Conservation (phyloP, 1,140 invertebrate species). For the Aphelinus atriplicis region DNA sequence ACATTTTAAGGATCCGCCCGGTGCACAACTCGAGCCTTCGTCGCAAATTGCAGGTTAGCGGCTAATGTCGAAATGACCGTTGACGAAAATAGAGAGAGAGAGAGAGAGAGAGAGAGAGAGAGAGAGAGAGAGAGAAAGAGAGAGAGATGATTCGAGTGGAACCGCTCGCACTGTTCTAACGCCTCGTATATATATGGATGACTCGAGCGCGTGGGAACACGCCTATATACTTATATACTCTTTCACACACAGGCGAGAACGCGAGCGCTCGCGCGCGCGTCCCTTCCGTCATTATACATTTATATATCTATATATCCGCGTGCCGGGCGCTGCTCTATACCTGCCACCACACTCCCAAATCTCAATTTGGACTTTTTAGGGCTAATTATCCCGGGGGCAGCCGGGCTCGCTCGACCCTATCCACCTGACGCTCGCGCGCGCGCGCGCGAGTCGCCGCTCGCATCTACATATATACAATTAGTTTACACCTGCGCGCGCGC, state of each 20-base stretch:
- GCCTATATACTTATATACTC: neutral
- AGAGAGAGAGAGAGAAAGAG: neutral
- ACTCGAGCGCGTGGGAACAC: constrained; percentile 51
- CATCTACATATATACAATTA: neutral
- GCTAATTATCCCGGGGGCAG: constrained; percentile 6
- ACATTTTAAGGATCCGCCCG: no score
- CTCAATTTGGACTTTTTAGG: constrained; percentile 23
- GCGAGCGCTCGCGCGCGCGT: constrained; percentile 5
- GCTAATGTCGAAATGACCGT: constrained; percentile 58
- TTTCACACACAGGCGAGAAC: no score
- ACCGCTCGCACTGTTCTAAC: constrained; percentile 56
- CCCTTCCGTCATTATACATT: constrained; percentile 46
- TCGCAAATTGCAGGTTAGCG: constrained; percentile 58
- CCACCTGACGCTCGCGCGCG: no score
- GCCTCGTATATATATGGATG: constrained; percentile 36
- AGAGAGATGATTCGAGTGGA: neutral
- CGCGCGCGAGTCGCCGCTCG: no score
- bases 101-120: neutral
- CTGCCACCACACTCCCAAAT: constrained; percentile 31
- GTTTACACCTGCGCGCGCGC: constrained; percentile 22
- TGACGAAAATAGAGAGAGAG: constrained; percentile 43
- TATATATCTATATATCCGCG: no score
- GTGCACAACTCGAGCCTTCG: neutral
- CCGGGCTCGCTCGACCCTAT: neutral
- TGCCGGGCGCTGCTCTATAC: no score